Evolutionary conservation across 2,113 vertebrate genomes (phyloP).

Genomic region (Amia ocellicauda): DNA sequence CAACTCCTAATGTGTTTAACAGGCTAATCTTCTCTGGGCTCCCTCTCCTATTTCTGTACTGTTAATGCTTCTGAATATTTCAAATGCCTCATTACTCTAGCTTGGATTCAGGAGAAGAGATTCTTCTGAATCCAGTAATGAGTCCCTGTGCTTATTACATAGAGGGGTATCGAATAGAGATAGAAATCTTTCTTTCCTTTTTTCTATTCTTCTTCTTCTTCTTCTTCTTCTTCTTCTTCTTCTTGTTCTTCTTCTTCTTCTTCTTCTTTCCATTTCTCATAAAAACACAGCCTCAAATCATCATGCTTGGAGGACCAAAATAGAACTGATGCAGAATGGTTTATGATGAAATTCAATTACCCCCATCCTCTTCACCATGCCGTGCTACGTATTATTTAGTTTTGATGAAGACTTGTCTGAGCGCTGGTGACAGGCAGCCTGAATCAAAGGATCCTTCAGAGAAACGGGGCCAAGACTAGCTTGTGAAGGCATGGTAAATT

Average conservation of each 20-base stretch:
- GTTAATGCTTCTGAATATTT: slow-evolving; percentile 63
- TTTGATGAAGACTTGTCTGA: not conserved
- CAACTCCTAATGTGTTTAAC: slow-evolving; percentile 47
- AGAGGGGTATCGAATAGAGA: slow-evolving; percentile 53
- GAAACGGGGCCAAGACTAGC: not conserved
- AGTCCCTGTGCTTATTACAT: slow-evolving; percentile 58
- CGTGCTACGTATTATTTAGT: not conserved
- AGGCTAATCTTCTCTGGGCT: slow-evolving; percentile 49
- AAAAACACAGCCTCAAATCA: slow-evolving; percentile 62
- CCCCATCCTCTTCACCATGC: slow-evolving; percentile 31
- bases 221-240: too few relatives aligned
- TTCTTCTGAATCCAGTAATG: slow-evolving; percentile 51
- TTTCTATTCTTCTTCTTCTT: too few relatives aligned
- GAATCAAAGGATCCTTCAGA: not conserved
- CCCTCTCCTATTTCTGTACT: slow-evolving; percentile 52
- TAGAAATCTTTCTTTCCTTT: slow-evolving; percentile 17
- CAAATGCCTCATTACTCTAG: slow-evolving; percentile 64
- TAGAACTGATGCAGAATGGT: slow-evolving; percentile 46
- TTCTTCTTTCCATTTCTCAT: slow-evolving; percentile 45
- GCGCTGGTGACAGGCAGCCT: not conserved
- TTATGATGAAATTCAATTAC: slow-evolving; percentile 51
- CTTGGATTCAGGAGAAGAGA: slow-evolving; percentile 48
- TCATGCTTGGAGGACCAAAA: slow-evolving; percentile 54
- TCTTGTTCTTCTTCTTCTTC: too few relatives aligned
- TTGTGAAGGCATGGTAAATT: not conserved